Percentiles rank a stretch among this genome's conserved stretches.
Conservation (phyloP, 2,888 invertebrate species). For the Mythimna albipuncta region DNA sequence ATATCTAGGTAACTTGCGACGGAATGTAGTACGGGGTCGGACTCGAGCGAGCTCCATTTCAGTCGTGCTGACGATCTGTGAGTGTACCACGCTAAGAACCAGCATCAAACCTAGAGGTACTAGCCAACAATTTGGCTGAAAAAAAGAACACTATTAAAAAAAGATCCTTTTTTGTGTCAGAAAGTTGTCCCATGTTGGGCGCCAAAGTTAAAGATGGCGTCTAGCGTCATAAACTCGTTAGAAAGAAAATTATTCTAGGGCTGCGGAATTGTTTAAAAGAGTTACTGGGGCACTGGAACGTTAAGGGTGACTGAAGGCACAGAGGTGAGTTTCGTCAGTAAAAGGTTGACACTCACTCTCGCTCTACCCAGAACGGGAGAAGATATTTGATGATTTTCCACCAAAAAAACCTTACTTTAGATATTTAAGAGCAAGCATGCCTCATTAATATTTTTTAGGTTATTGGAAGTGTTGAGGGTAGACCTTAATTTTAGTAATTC, state of each 20-base stretch:
- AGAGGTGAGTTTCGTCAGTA: too few relatives aligned
- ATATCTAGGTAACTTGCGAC: slow-evolving; percentile 83
- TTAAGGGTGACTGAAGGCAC: too few relatives aligned
- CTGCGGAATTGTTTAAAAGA: too few relatives aligned
- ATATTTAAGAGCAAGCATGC: background rate
- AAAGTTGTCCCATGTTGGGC: slow-evolving; percentile 17
- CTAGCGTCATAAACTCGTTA: background rate
- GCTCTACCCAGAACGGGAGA: too few relatives aligned
- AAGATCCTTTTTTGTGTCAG: background rate
- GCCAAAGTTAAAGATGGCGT: slow-evolving; percentile 6
- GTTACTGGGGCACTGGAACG: too few relatives aligned
- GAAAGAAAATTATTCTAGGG: too few relatives aligned
- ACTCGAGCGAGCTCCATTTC: slow-evolving; percentile 87
- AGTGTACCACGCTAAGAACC: slow-evolving; percentile 86
- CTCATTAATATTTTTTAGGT: background rate
- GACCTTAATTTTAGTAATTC: too few relatives aligned
- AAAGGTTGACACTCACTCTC: too few relatives aligned
- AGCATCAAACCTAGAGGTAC: slow-evolving; percentile 86
- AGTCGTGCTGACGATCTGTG: slow-evolving; percentile 89
- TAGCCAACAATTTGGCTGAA: slow-evolving; percentile 85
- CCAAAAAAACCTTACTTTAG: too few relatives aligned
- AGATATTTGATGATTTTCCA: too few relatives aligned
- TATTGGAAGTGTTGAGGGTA: background rate
- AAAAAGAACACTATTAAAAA: slow-evolving; percentile 21
- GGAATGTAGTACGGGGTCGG: slow-evolving; percentile 81